Evolutionary conservation across 2,888 invertebrate genomes (phyloP), one percentile per base, ranked within the genome.

Genomic region (Heliconius ismenius): DNA sequence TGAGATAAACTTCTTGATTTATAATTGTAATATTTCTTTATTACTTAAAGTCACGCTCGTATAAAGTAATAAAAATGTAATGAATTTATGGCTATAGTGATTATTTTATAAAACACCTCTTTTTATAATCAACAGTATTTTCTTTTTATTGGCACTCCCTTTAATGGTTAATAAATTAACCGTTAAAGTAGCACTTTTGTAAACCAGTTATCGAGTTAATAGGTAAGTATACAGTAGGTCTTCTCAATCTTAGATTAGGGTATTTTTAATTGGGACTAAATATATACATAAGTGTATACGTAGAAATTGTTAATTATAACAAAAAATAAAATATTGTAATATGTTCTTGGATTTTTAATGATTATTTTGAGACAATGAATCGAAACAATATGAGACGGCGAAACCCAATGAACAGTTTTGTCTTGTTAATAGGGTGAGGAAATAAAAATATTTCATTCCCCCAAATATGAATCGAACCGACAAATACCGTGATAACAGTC

Each of bases 1-100:
- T 78, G 78, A 83, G 82, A 84, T 84, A 84, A 86, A 81, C 82
- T 83, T 75, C 79, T 81, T 83, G 83, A 87, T 87, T 87, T 86
- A 86, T 87, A 81, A 82, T 83, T 81, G 82, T 77, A 81, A 81
- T 82, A 81, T 80, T 81, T 80, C 84, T 88, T 88, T 89, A 88
- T 88, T 86, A 85, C 83, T 83, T 80, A 73, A 81, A 86, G 85
- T 89, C 89, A 88, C 87, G 89, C 86, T 86, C 83, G 32, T 79
- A 81, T 83, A 81, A 80, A 79, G 81, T 83, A 82, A 82, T 84
- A 85, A 83, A 85, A 85, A 81, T 81, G 82, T 83, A 81, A 83
- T 84, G 79, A 82, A 82, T 82, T 81, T 83, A 82, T 80, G 80
- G 75, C 80, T 72, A 78, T 82, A 81, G 82, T 82, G 76, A 76